Base-by-base conservation (phyloP, 1,140 invertebrate genomes). In the Dinoponera quadriceps region DNA sequence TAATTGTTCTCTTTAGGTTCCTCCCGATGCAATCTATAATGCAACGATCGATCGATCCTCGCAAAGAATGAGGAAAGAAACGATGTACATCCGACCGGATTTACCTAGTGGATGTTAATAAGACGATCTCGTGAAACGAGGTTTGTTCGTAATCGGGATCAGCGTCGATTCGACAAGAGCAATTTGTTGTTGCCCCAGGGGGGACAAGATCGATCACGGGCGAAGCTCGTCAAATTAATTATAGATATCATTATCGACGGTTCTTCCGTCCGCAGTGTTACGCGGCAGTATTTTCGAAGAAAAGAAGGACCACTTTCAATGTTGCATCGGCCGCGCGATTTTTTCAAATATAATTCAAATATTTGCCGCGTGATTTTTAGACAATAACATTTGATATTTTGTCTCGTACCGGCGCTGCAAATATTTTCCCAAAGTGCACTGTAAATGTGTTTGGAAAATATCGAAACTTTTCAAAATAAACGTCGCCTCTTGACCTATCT, bases 1-100 rank as follows among this genome's bases (percentile, higher is more conserved):
- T 92, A 92, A 92, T 92, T 92, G 88, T 86, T 89, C 83, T 87
- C 73, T 84, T 75, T 63, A 65, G 62, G 66, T 82, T 88, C 83
- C 72, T 68, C 68, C 48, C 4, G 33, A 13, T 49, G 27, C 74
- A 54, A 68, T 69, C 22, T 44, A 80, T 57, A 80, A 80, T 80
- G n/a, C n/a, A n/a, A n/a, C 38, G 7, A 33, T 9, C 38, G 38
- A 44, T 44, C 38, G 33, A 44, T 44, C 9, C 3, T 44, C 3
- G 9, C 11, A 44, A 44, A 44, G 38, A 44, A 44, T 44, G 11
- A 44, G 11, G 38, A 44, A 9, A 44, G 38, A 44, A 11, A 9
- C 38, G 38, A 59, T n/a, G 13, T 51, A 48, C 18, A n/a, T 62
- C 48, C 44, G 63, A 44, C 55, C 63, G 75, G 75, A 82, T 86